These are phyloP conservation scores for Venustoraphidia nigricollis DNA, from an alignment of 2,888 invertebrate genomes.

Conservation along the genomic window DNA sequence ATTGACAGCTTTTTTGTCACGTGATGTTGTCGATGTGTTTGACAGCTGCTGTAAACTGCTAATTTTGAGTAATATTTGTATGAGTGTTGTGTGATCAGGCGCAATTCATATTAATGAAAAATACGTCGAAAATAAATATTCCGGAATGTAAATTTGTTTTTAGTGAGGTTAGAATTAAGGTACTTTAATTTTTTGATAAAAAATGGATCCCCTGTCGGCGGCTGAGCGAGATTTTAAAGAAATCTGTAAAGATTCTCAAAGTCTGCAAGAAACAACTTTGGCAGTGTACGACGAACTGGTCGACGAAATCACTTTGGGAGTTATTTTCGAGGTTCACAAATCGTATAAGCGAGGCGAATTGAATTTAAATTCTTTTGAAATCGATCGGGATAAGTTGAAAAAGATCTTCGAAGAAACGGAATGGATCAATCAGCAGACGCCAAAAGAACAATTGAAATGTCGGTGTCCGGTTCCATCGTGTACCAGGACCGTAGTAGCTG, in stretches of 20 bases:
- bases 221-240: slow-evolving; percentile 1
- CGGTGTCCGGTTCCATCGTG: slow-evolving; percentile 1
- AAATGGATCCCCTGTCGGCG: no score
- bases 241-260: slow-evolving; percentile 1
- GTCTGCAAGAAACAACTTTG: slow-evolving; percentile 1
- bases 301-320: slow-evolving; percentile 3
- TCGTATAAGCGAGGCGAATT: slow-evolving; percentile 4
- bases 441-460: neutral
- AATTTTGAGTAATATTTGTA: no score
- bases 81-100: no score
- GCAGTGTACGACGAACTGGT: slow-evolving; percentile 3
- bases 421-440: neutral
- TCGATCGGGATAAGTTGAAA: no score
- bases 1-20: no score
- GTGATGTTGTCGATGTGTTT: no score
- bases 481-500: neutral
- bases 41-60: no score
- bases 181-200: no score
- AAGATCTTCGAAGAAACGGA: neutral
- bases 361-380: slow-evolving; percentile 2
- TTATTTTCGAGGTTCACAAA: slow-evolving; percentile 2
- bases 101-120: no score
- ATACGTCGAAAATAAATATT: no score
- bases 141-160: no score
- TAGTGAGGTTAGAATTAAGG: no score